Percentiles rank a stretch among this genome's conserved stretches.
Conservation (phyloP, 2,888 invertebrate species). For the Cryptocephalus primarius region DNA sequence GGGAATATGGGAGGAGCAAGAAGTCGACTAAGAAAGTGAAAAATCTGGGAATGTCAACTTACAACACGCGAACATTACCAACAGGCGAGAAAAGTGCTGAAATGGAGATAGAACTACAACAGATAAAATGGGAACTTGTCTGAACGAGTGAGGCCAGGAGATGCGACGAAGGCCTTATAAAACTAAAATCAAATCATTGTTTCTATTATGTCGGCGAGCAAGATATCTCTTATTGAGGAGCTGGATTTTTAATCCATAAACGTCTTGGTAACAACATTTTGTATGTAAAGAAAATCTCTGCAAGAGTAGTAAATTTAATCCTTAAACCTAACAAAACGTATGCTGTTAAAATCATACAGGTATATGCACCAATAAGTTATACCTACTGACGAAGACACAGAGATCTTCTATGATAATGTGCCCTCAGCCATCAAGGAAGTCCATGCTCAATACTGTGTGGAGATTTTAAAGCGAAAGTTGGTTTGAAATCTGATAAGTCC, state of each 20-base stretch:
- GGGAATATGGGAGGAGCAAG: too few relatives aligned
- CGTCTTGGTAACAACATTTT: background rate
- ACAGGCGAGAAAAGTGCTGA: background rate
- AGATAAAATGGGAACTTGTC: background rate
- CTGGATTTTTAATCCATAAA: background rate
- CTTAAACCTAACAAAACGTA: background rate
- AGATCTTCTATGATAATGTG: too few relatives aligned
- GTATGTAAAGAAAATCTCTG: background rate
- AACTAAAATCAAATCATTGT: background rate
- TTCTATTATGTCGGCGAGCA: background rate
- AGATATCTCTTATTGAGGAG: background rate
- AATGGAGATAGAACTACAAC: background rate
- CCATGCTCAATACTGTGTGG: background rate
- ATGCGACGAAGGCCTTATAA: background rate
- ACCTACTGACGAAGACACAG: background rate
- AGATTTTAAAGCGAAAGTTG: too few relatives aligned
- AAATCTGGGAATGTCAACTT: background rate
- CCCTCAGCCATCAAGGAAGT: background rate
- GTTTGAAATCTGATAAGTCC: background rate
- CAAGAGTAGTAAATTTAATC: background rate
- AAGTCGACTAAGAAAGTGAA: background rate
- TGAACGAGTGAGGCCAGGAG: background rate
- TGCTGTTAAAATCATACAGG: background rate
- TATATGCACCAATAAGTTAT: background rate
- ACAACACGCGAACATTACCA: background rate